Evolutionary conservation across 2,888 invertebrate species (phyloP).

Genomic region (Tanytarsus gracilentus): DNA sequence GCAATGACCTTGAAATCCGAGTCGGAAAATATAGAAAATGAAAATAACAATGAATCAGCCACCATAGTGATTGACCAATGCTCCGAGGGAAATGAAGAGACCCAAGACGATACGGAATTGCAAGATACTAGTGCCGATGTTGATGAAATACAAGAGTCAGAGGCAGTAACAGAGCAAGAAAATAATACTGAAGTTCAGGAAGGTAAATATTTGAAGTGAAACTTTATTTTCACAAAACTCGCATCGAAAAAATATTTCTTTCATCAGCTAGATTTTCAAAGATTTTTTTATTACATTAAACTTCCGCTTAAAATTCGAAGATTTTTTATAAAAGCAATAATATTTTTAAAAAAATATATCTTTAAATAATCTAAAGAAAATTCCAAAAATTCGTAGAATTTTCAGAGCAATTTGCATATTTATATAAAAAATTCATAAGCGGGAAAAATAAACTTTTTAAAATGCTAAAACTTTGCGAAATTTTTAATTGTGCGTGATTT

Average conservation of each 20-base stretch:
- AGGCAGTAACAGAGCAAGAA: slow-evolving; percentile 12
- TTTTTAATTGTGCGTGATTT: too few relatives aligned
- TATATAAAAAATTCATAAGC: too few relatives aligned
- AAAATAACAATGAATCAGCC: neutral
- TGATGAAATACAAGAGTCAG: slow-evolving; percentile 20
- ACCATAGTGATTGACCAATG: slow-evolving; percentile 18
- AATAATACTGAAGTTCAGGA: neutral
- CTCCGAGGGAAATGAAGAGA: slow-evolving; percentile 4
- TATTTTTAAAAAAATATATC: too few relatives aligned
- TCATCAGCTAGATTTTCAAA: too few relatives aligned
- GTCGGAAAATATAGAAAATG: neutral
- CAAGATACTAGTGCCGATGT: slow-evolving; percentile 19
- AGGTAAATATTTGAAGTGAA: neutral
- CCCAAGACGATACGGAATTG: neutral
- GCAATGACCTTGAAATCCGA: neutral
- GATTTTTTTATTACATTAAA: too few relatives aligned
- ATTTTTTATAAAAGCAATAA: too few relatives aligned
- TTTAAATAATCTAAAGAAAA: too few relatives aligned
- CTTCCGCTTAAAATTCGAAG: too few relatives aligned
- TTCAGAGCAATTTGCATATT: too few relatives aligned
- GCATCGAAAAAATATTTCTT: neutral
- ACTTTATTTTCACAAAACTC: neutral
- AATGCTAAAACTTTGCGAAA: too few relatives aligned
- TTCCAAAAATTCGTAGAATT: too few relatives aligned
- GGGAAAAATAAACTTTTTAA: too few relatives aligned